Evolutionary conservation across 1,140 invertebrate species (phyloP).

Genomic region (Anastatus disparis): DNA sequence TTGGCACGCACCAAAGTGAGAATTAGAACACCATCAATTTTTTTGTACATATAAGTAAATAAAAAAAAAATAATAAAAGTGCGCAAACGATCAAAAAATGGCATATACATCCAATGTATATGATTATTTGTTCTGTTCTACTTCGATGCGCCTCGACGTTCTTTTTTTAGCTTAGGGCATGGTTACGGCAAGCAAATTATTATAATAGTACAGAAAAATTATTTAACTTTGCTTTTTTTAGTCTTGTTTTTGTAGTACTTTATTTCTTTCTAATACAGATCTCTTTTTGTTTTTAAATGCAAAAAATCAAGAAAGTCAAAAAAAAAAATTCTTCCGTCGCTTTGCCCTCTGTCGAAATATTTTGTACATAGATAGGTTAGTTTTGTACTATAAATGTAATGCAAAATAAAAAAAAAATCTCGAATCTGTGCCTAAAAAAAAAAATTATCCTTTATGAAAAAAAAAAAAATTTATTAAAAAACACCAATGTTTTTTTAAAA

Average conservation of each 20-base stretch:
- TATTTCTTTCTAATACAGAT: no score
- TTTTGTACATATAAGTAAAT: conserved; percentile 25
- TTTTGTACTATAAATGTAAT: conserved; percentile 53
- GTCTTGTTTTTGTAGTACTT: no score
- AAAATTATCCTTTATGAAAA: conserved; percentile 2
- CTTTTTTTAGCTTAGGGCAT: conserved; percentile 3
- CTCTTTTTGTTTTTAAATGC: neutral
- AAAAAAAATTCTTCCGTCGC: neutral
- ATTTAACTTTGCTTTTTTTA: neutral
- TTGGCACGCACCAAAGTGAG: conserved; percentile 4
- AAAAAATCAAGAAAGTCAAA: no score
- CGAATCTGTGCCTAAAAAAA: conserved; percentile 36
- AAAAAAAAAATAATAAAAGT: conserved; percentile 2
- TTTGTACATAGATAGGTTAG: conserved; percentile 60
- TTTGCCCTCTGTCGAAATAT: conserved; percentile 35
- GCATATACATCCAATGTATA: conserved; percentile 24
- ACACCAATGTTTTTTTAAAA: neutral
- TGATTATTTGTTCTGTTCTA: conserved; percentile 24
- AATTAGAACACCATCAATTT: conserved; percentile 16
- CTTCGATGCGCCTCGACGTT: conserved; percentile 25
- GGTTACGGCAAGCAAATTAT: neutral
- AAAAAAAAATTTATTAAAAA: neutral
- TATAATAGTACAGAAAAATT: neutral
- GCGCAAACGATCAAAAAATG: conserved; percentile 5
- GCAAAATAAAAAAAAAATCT: conserved; percentile 9